A percentile compares a stretch with the other conserved stretches of the same genome.
Evolutionary conservation across 2,797 vertebrate genomes (phyloP).

Genomic region (Halcyon badia): DNA sequence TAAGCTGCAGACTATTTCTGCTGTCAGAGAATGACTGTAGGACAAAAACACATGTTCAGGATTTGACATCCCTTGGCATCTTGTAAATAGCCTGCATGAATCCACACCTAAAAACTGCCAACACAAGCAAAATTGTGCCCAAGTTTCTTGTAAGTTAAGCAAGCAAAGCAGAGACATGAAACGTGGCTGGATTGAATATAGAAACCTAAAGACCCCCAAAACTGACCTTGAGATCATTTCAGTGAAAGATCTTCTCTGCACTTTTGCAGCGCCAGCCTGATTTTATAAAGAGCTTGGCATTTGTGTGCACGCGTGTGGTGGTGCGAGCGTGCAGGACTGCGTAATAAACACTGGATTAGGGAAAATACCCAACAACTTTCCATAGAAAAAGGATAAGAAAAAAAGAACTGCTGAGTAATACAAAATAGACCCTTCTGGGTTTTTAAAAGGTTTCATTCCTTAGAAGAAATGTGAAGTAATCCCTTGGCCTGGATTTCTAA

Average conservation of each 20-base stretch:
- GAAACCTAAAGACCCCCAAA: conserved; percentile 80
- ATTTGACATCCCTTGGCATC: conserved; percentile 86
- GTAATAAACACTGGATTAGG: conserved; percentile 41
- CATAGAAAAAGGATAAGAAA: not conserved
- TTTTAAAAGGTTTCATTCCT: not conserved
- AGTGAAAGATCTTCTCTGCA: conserved; percentile 62
- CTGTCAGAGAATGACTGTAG: conserved; percentile 80
- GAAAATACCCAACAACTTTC: not conserved
- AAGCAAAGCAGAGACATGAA: conserved; percentile 81
- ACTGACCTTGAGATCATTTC: conserved; percentile 80
- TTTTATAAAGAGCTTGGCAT: conserved; percentile 37
- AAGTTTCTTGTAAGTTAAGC: conserved; percentile 85
- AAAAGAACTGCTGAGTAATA: conserved; percentile 69
- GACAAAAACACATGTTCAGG: conserved; percentile 82
- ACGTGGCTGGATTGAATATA: conserved; percentile 81
- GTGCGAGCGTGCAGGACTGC: conserved; percentile 29
- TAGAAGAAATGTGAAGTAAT: conserved; percentile 37
- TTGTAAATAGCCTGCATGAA: conserved; percentile 84
- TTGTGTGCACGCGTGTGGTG: not conserved
- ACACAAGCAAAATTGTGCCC: conserved; percentile 82
- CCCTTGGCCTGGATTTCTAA: conserved; percentile 42
- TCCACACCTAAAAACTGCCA: conserved; percentile 86
- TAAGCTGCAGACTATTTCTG: conserved; percentile 82
- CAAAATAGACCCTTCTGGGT: conserved; percentile 16
- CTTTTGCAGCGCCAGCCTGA: conserved; percentile 68